Conservation (phyloP, 2,113 vertebrate genomes). For the Benitochromis conjunctus region DNA sequence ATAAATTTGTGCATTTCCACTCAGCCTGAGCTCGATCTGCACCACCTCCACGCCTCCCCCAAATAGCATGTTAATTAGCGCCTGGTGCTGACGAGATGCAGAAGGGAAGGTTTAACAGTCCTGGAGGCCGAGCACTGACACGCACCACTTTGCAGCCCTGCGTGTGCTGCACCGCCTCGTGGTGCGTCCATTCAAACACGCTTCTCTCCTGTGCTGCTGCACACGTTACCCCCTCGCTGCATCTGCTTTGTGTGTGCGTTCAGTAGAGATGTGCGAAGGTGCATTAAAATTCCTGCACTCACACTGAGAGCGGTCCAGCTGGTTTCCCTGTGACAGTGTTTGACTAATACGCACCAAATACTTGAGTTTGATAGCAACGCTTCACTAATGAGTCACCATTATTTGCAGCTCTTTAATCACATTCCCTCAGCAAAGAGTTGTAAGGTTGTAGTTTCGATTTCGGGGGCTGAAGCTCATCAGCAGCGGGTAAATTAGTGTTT, state of each 20-base stretch:
- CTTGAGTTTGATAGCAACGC: background rate
- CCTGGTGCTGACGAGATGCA: conserved; percentile 9
- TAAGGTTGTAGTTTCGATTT: background rate
- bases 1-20: background rate
- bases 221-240: background rate
- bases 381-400: background rate
- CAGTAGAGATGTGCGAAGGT: background rate
- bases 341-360: background rate
- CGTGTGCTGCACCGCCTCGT: rapidly evolving
- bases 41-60: background rate
- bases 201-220: background rate
- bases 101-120: background rate
- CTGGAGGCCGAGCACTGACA: background rate
- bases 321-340: background rate
- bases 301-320: background rate
- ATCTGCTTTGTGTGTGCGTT: background rate
- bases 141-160: background rate
- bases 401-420: background rate
- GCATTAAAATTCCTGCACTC: background rate
- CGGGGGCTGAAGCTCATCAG: background rate
- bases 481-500: background rate
- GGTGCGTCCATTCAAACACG: background rate
- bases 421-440: background rate
- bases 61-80: conserved; percentile 29
- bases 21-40: background rate